A percentile compares a stretch with the other conserved stretches of the same genome.
phyloP scores from a whole-genome alignment of 92 coral and sea anemone genomes.

The Umimayanthus chanpuru region DNA sequence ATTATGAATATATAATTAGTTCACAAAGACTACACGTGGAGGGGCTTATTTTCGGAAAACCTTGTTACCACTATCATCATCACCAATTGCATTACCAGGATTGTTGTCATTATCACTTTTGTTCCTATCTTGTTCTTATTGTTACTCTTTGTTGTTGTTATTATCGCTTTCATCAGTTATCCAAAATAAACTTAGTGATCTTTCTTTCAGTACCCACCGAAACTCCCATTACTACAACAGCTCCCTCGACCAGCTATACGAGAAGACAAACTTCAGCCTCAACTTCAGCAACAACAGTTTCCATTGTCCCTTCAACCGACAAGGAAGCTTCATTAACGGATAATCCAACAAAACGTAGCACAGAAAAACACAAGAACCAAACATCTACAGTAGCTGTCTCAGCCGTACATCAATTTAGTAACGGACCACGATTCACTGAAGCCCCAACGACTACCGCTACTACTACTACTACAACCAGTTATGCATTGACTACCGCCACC shows the following conservation, averaged over 20 bases:
- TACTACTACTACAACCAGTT: neutral
- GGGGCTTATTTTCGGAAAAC: no score
- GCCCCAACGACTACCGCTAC: no score
- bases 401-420: neutral
- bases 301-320: neutral
- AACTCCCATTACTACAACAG: neutral
- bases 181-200: neutral
- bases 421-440: neutral
- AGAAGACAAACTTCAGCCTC: neutral
- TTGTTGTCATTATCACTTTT: no score
- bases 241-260: neutral
- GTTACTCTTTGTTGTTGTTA: neutral
- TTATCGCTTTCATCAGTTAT: neutral
- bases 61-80: no score
- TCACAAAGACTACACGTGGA: no score
- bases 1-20: no score
- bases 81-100: no score
- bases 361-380: neutral
- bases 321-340: neutral
- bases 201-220: conserved; percentile 9
- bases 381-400: neutral
- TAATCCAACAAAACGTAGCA: neutral
- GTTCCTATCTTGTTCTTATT: no score
- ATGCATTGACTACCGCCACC: conserved; percentile 3
- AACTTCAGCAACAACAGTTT: neutral